Base-by-base conservation (phyloP, 2,113 vertebrate species). In the Urocolius indicus region DNA sequence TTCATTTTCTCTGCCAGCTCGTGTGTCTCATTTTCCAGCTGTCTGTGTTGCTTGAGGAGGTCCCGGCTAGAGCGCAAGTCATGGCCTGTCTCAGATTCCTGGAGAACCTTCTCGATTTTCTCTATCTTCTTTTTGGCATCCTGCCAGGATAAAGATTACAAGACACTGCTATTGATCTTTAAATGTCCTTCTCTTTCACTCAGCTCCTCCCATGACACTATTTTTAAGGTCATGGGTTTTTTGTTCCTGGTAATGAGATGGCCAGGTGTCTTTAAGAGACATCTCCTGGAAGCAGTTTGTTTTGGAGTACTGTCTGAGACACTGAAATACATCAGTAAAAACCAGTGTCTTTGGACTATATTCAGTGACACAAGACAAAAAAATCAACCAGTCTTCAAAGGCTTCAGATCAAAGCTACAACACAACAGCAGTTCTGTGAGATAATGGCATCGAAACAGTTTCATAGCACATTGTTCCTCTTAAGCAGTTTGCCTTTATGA, bases 1-100 rank as follows among this genome's bases (percentile, higher is more conserved):
- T 98, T 98, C 95, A 99, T 98, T 97, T 98, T 98, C 59, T 98
- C 97, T 12, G 98, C 98, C 94, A 99, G 96, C 30, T 98, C 98
- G 57, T 49, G 97, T 51, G 98, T 98, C 84, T 99, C 97, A 15
- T 97, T 96, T 96, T 99, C 98, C 87, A 99, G 94, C 73, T 98
- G 98, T 74, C 85, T 94, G 73, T 99, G 99, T 79, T 98, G 98
- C 95, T 98, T 99, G 34, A 99, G 98, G 14, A 99, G 98, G 86
- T 97, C 84, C 34, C 97, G 96, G 91, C 98, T 99, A 16, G 98
- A 98, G 81, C 96, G 96, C 52, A 99, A 98, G 95, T 99, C 98
- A 16, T 98, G 98, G 29, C 98, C 98, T 23, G 92, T 97, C 74
- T 98, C 97, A 3, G 97, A 93, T 49, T 97, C 96, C 91, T 97